Conservation (phyloP, 2,113 vertebrate genomes). For the Vulpes ferrilata region DNA sequence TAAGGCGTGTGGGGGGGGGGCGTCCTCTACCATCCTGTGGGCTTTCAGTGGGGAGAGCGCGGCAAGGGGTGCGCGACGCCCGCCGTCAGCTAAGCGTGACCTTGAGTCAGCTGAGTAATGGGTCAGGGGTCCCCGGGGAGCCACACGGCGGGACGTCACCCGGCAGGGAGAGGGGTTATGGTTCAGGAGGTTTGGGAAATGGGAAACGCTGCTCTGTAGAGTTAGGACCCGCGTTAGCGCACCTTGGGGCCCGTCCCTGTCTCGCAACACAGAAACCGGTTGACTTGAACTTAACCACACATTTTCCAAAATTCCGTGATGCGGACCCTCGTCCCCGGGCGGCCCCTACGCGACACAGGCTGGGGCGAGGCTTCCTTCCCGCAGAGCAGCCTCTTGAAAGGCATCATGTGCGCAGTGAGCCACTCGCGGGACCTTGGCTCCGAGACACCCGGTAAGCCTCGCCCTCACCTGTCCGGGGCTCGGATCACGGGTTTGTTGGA, state of each 20-base stretch:
- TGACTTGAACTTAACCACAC: slow-evolving; percentile 14
- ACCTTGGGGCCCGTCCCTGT: background rate
- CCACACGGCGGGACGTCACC: too few species aligned
- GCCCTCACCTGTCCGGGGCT: background rate
- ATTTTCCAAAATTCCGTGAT: background rate
- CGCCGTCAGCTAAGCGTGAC: too few species aligned
- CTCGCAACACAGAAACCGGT: background rate
- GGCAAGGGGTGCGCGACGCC: too few species aligned
- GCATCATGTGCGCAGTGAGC: background rate
- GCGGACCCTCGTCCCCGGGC: too few species aligned
- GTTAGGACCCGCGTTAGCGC: background rate
- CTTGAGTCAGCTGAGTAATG: too few species aligned
- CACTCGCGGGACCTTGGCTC: background rate
- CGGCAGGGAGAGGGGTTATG: background rate
- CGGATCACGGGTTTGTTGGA: background rate
- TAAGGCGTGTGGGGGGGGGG: too few species aligned
- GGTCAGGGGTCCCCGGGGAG: too few species aligned
- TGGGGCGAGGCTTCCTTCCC: background rate
- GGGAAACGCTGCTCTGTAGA: background rate
- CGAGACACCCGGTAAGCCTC: background rate
- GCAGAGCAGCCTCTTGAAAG: background rate
- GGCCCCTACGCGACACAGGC: background rate
- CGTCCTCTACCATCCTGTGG: too few species aligned
- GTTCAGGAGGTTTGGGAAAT: background rate
- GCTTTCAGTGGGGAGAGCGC: too few species aligned